A percentile compares a stretch with the other conserved stretches of the same genome.
Conservation (phyloP, 2,888 invertebrate species). For the Orchestes rusci region DNA sequence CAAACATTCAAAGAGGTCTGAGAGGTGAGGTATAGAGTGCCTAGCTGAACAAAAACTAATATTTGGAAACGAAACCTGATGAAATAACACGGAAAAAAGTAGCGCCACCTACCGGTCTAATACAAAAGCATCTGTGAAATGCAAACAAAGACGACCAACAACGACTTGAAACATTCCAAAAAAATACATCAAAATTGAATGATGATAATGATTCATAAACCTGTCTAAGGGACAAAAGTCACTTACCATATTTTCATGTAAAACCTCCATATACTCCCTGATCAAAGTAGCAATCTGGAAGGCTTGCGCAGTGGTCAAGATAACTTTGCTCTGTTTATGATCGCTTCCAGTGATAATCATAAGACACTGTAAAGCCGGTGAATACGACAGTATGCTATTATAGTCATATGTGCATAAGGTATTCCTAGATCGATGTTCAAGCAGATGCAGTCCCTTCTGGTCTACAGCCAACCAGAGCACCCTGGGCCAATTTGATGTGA, state of each 20-base stretch:
- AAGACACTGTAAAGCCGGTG: constrained; percentile 84
- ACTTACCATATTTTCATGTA: constrained; percentile 30
- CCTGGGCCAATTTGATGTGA: constrained; percentile 93
- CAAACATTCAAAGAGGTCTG: no score
- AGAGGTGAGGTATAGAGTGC: no score
- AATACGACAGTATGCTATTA: constrained; percentile 81
- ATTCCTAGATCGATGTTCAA: constrained; percentile 82
- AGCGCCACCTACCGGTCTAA: no score
- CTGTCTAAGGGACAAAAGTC: no score
- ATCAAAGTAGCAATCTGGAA: constrained; percentile 90
- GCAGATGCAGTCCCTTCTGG: constrained; percentile 82
- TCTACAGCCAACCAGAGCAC: constrained; percentile 89
- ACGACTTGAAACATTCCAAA: no score
- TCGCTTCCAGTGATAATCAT: constrained; percentile 88
- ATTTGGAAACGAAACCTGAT: no score
- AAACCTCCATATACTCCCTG: constrained; percentile 75
- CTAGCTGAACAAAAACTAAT: no score
- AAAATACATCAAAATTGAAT: no score
- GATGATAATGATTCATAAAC: no score
- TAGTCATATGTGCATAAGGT: constrained; percentile 89
- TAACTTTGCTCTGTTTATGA: constrained; percentile 84
- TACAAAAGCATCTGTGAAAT: no score
- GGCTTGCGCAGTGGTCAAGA: constrained; percentile 86
- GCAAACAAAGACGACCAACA: no score
- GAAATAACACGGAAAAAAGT: no score